These are phyloP conservation scores for Heterohyrax brucei DNA, from an alignment of 2,797 vertebrate genomes.

Conservation along the genomic window DNA sequence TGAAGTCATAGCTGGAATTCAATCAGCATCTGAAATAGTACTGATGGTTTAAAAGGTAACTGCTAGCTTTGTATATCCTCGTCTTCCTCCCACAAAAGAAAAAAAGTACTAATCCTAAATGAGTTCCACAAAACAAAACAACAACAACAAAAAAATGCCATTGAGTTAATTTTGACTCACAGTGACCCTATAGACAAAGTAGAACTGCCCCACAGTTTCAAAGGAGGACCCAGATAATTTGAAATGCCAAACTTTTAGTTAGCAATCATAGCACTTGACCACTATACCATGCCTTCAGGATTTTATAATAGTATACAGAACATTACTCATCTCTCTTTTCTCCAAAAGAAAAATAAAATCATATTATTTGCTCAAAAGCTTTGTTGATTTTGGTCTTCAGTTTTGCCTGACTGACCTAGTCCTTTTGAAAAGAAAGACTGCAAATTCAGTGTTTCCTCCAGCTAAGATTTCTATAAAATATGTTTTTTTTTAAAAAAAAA, in stretches of 20 bases:
- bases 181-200: too few relatives aligned
- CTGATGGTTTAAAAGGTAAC: background rate
- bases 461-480: background rate
- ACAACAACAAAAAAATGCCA: too few relatives aligned
- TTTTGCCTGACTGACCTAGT: background rate
- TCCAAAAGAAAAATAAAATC: background rate
- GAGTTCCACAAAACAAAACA: too few relatives aligned
- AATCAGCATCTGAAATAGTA: background rate
- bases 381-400: slow-evolving; percentile 3
- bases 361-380: background rate
- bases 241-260: too few relatives aligned
- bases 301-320: background rate
- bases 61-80: background rate
- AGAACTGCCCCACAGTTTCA: too few relatives aligned
- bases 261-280: too few relatives aligned
- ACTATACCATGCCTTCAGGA: too few relatives aligned
- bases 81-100: background rate
- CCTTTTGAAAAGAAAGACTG: background rate
- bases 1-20: background rate
- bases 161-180: too few relatives aligned
- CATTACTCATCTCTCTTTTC: background rate
- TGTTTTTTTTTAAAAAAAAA: background rate
- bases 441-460: background rate
- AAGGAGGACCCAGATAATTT: too few relatives aligned
- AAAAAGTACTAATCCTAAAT: background rate